phyloP scores from a whole-genome alignment of 2,797 vertebrate genomes.

The Pseudochirops corinnae region DNA sequence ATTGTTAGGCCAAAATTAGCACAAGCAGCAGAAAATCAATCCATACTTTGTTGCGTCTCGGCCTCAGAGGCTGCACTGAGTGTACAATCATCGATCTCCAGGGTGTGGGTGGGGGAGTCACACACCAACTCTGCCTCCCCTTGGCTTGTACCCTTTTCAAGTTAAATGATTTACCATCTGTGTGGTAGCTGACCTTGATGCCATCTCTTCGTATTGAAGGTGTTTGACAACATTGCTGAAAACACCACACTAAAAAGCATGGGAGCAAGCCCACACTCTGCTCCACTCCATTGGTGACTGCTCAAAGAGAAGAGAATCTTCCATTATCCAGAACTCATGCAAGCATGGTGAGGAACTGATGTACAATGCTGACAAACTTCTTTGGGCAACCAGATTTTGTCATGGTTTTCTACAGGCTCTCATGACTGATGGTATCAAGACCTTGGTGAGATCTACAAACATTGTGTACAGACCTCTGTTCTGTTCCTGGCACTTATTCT shows the following conservation, averaged over 20 bases:
- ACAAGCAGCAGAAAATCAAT: background rate
- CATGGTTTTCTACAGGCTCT: background rate
- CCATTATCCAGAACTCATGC: background rate
- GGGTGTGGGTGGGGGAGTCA: accelerated
- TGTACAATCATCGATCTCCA: background rate
- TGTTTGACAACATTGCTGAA: background rate
- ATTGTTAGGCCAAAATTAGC: background rate
- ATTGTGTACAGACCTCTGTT: background rate
- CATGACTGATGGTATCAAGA: background rate
- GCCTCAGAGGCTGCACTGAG: background rate
- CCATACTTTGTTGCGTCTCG: background rate
- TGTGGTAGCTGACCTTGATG: background rate
- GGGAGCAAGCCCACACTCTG: background rate
- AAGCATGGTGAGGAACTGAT: background rate
- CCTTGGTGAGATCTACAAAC: background rate
- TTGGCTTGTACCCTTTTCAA: background rate
- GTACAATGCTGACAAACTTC: background rate
- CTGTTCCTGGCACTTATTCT: background rate
- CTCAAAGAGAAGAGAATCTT: background rate
- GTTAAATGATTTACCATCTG: background rate
- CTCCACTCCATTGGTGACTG: background rate
- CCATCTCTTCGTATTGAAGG: background rate
- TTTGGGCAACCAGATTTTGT: background rate
- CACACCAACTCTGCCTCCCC: background rate
- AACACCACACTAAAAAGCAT: background rate